Base-by-base conservation (phyloP, 2,797 vertebrate genomes). In the Enteromius viviparus region DNA sequence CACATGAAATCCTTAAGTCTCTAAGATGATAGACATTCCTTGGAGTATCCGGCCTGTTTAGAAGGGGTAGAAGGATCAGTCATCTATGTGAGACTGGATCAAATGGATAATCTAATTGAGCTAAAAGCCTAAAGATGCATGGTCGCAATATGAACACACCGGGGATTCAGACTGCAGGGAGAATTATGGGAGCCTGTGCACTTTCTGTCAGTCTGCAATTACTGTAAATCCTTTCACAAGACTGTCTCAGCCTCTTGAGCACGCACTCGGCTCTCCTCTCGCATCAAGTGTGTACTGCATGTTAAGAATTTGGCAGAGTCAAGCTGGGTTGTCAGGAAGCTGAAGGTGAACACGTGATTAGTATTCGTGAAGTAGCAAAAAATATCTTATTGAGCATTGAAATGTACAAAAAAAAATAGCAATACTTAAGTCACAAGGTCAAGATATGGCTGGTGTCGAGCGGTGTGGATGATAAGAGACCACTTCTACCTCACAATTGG, bases 151-250 rank as follows among this genome's bases (percentile, higher is more conserved):
- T 26, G 78, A n/a, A 49, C 40, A 55, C 15, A 70, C 78, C 55
- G 40, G 64, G 51, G 76, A 81, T 85, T 77, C 51, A 84, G 74
- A 88, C 42, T 75, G 65, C 53, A 82, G 62, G 62, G 80, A 85
- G 84, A 82, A 62, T 68, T 70, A 81, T 71, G 75, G 76, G 86
- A 82, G 86, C 72, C 76, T n/a, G 66, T 17, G 60, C 8, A 45
- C 72, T 84, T 85, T 40, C 82, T 47, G 86, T 89, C 88, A 90
- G 84, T 90, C 80, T 86, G 78, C 71, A 87, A 86, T 89, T 85
- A 89, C 29, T 81, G 88, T 88, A 90, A 90, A 89, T 89, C 89
- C 85, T 86, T 82, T 86, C 70, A 53, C 19, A 47, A 83, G 64
- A 51, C 80, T 29, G 60, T 42, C 26, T 77, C 80, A 45, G 82